A percentile compares a stretch with the other conserved stretches of the same genome.
Evolutionary conservation across 2,888 invertebrate species (phyloP).

Genomic region (Chymomyza caudatula): DNA sequence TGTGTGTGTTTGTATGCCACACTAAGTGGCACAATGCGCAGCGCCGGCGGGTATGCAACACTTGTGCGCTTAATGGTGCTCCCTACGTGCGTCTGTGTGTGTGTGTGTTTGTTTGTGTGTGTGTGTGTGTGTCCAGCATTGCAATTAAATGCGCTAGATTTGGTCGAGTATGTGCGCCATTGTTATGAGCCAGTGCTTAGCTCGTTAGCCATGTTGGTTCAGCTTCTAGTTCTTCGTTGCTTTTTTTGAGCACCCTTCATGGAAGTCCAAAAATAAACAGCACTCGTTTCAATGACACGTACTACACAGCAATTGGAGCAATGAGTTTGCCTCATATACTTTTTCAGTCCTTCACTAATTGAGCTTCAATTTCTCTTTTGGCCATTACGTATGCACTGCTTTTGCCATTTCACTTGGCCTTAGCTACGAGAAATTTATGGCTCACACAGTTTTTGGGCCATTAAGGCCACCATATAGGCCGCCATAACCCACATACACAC

Average conservation of each 20-base stretch:
- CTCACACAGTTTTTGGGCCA: slow-evolving; percentile 26
- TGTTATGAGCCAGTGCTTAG: slow-evolving; percentile 39
- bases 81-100: not conserved
- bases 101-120: not conserved
- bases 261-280: slow-evolving; percentile 30
- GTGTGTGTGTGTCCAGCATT: not conserved
- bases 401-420: slow-evolving; percentile 6
- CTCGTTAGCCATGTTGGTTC: slow-evolving; percentile 47
- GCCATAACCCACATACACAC: not conserved
- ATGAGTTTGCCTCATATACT: slow-evolving; percentile 20
- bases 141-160: slow-evolving; percentile 8
- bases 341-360: slow-evolving; percentile 28
- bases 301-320: slow-evolving; percentile 57
- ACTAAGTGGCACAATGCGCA: slow-evolving; percentile 43
- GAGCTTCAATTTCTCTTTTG: slow-evolving; percentile 2
- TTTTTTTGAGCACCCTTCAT: slow-evolving; percentile 17
- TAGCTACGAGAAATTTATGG: slow-evolving; percentile 45
- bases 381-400: slow-evolving; percentile 57
- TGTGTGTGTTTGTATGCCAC: not conserved
- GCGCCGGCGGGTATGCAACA: slow-evolving; percentile 41
- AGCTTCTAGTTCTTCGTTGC: not conserved
- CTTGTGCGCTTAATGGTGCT: slow-evolving; percentile 37
- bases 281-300: slow-evolving; percentile 5
- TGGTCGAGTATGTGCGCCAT: slow-evolving; percentile 6
- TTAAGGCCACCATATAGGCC: slow-evolving; percentile 19